Evolutionary conservation across 2,888 invertebrate genomes (phyloP).

Genomic region (Busseola fusca): DNA sequence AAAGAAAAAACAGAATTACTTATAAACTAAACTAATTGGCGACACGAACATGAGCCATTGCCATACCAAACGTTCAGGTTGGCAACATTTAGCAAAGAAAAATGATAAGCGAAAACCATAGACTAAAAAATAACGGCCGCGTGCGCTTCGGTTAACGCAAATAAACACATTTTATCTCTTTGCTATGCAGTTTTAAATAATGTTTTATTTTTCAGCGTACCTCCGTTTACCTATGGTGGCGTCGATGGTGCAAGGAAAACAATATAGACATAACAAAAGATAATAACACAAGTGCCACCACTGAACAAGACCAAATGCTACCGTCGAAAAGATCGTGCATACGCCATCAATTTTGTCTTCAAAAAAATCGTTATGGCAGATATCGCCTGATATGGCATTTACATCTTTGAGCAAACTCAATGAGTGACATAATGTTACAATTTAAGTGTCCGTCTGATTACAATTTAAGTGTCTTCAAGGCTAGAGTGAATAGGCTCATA

Average conservation of each 20-base stretch:
- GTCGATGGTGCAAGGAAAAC: constrained; percentile 21
- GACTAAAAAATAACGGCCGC: too few relatives aligned
- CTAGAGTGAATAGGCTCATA: not conserved
- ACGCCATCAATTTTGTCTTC: not conserved
- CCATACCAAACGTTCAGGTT: too few relatives aligned
- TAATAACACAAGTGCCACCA: not conserved
- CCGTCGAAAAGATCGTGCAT: not conserved
- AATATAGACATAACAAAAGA: not conserved
- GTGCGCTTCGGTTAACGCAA: too few relatives aligned
- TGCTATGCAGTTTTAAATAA: too few relatives aligned
- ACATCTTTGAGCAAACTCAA: not conserved
- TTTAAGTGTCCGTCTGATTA: too few relatives aligned
- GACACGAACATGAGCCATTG: too few relatives aligned
- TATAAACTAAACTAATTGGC: too few relatives aligned
- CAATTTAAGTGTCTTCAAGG: too few relatives aligned
- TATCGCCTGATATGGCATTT: constrained; percentile 2
- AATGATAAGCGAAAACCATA: too few relatives aligned
- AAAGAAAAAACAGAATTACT: too few relatives aligned
- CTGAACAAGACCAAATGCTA: not conserved
- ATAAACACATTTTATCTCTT: too few relatives aligned
- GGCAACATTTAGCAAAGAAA: too few relatives aligned
- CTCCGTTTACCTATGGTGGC: constrained; percentile 21
- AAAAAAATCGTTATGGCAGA: constrained; percentile 11
- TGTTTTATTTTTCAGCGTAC: constrained; percentile 21
- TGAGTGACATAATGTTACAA: not conserved